phyloP scores from a whole-genome alignment of 2,888 invertebrate species.

The Agrypnus murinus region DNA sequence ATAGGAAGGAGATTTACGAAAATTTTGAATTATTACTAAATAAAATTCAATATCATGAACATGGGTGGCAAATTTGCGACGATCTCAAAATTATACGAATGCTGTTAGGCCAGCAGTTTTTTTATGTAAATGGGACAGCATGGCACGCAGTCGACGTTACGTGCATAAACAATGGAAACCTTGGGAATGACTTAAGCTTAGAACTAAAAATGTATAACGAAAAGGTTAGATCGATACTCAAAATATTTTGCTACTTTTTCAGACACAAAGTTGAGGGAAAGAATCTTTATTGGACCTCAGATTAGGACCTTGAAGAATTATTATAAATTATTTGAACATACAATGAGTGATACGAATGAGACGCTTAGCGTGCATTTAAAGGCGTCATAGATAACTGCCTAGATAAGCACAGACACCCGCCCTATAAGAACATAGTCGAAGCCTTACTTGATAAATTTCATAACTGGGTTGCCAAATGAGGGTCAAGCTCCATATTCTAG shows the following conservation, averaged over 20 bases:
- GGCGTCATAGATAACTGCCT: not conserved
- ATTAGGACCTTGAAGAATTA: no score
- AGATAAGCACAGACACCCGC: conserved; percentile 40
- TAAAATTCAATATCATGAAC: not conserved
- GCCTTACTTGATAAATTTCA: no score
- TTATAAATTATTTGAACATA: no score
- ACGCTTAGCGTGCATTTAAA: not conserved
- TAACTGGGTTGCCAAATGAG: no score
- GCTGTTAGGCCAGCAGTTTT: not conserved
- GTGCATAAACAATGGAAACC: not conserved
- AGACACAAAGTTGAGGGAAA: no score
- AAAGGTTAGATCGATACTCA: not conserved
- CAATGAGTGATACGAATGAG: not conserved
- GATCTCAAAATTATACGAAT: not conserved
- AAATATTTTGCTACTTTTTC: not conserved
- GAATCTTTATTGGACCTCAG: no score
- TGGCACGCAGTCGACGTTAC: no score
- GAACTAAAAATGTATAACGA: not conserved
- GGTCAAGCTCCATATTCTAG: no score
- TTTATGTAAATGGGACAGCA: no score
- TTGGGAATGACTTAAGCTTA: no score
- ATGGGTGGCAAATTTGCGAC: not conserved
- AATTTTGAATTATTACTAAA: not conserved
- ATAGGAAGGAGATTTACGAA: not conserved
- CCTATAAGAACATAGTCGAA: not conserved